Evolutionary conservation across 2,113 vertebrate species (phyloP), one percentile per base, ranked within the genome.

Genomic region (Mirounga angustirostris): DNA sequence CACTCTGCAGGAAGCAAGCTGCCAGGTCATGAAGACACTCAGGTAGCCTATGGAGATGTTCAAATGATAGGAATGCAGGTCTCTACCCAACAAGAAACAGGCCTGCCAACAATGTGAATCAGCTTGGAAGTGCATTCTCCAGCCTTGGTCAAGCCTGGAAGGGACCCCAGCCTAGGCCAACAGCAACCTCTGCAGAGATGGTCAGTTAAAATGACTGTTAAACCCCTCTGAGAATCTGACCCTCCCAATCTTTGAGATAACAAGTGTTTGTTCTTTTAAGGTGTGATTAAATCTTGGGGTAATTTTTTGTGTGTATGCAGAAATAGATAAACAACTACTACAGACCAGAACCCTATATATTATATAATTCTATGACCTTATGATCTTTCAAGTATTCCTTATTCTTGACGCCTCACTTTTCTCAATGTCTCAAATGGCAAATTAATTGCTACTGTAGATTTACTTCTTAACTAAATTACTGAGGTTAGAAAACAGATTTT

Each of bases 401-500:
- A 96, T 18, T 56, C 28, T 52, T 50, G 30, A 86, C 2, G 6
- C 43, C 40, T 33, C 0, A n/a, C 3, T 40, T 59, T 78, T 50
- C 24, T 43, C 1, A 89, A 12, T 16, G 4, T 36, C 58, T 97
- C 58, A 43, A 92, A 95, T 15, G 24, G 61, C 1, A 73, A 98
- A 88, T 9, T 33, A 91, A 90, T 22, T 96, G 28, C 0, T 16
- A 21, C 22, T 28, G 1, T 4, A 83, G 54, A 67, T 95, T 61
- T 80, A 16, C 40, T 65, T 96, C 61, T 93, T 92, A 89, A 76
- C 54, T 40, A 90, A 94, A 93, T 67, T 73, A 96, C 33, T 58
- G 9, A 92, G 50, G 46, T 88, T 96, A 56, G 43, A 92, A 97
- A 97, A 78, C 10, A 30, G 56, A 22, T 50, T 96, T 97, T 91